phyloP scores from a whole-genome alignment of 2,797 vertebrate species.

The Schizothorax lantsangensis region DNA sequence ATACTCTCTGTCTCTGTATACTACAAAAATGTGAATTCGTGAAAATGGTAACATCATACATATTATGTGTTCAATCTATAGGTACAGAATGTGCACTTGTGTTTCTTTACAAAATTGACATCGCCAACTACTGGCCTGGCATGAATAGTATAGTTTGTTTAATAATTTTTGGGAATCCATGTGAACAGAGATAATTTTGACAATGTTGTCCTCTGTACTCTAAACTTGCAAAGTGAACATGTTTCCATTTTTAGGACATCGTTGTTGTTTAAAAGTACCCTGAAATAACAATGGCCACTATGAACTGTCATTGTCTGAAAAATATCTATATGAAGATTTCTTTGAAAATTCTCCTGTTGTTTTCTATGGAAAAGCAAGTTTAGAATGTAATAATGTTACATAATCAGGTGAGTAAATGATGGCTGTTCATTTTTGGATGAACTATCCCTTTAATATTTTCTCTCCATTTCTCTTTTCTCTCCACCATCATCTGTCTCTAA shows the following conservation, averaged over 20 bases:
- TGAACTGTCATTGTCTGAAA: background rate
- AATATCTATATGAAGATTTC: background rate
- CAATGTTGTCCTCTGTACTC: background rate
- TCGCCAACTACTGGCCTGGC: background rate
- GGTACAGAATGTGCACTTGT: no score
- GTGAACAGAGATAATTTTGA: background rate
- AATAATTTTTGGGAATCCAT: background rate
- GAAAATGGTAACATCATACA: no score
- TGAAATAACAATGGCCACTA: background rate
- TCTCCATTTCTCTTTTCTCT: conserved; percentile 19
- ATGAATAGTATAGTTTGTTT: background rate
- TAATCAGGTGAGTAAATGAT: background rate
- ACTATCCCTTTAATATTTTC: background rate
- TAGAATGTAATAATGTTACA: background rate
- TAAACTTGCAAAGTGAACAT: background rate
- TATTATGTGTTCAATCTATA: no score
- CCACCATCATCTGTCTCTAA: background rate
- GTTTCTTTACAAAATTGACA: no score
- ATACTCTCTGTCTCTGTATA: no score
- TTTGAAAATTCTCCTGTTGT: no score
- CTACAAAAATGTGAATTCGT: no score
- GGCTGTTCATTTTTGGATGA: background rate
- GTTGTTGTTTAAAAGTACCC: background rate
- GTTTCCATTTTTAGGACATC: accelerated
- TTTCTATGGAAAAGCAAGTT: background rate